These are phyloP conservation scores for Hypomesus transpacificus DNA, from an alignment of 2,113 vertebrate genomes.

Conservation along the genomic window DNA sequence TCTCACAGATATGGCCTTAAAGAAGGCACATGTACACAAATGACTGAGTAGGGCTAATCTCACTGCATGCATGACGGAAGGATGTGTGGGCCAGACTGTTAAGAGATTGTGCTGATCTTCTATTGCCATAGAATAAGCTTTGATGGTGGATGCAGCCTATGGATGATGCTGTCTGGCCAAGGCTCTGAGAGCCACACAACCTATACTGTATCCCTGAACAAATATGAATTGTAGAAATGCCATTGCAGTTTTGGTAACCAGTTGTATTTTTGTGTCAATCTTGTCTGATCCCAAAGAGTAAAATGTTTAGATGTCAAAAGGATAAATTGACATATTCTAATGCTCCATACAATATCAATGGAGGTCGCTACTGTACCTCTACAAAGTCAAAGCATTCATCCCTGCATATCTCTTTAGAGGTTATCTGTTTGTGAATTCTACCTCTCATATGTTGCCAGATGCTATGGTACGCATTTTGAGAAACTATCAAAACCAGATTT, in stretches of 20 bases:
- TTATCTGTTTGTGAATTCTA: neutral
- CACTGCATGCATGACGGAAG: no score
- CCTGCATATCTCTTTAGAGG: neutral
- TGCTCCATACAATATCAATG: conserved; percentile 35
- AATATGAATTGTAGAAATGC: conserved; percentile 33
- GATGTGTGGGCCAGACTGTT: conserved; percentile 25
- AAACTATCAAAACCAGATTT: conserved; percentile 21
- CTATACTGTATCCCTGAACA: conserved; percentile 34
- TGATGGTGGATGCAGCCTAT: conserved; percentile 47
- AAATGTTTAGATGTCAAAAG: no score
- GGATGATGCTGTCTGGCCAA: conserved; percentile 64
- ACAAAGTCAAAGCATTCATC: conserved; percentile 19
- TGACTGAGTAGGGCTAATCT: conserved; percentile 44
- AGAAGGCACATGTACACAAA: conserved; percentile 44
- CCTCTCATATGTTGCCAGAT: conserved; percentile 7
- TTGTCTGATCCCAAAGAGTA: no score
- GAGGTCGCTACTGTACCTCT: conserved; percentile 13
- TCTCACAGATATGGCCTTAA: conserved; percentile 46
- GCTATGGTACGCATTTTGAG: conserved; percentile 1
- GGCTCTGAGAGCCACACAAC: conserved; percentile 43
- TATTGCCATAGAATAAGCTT: conserved; percentile 43
- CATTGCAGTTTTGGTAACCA: no score
- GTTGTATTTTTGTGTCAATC: no score
- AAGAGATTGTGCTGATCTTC: conserved; percentile 26
- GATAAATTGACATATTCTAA: conserved; percentile 22